Base-by-base conservation (phyloP, 2,797 vertebrate species). In the Glossophaga mutica region DNA sequence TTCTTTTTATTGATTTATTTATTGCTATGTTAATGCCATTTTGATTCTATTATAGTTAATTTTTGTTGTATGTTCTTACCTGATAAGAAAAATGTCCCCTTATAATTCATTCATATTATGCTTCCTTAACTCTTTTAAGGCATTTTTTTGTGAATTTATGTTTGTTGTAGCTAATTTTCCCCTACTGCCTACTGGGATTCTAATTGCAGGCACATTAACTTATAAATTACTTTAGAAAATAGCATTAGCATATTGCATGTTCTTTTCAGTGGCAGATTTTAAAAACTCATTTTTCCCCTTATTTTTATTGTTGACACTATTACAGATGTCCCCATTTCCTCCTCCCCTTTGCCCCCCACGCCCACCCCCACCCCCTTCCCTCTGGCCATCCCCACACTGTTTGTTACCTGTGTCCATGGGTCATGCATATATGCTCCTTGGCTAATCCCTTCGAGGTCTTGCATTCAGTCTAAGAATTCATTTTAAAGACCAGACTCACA, bases 101-200 rank as follows among this genome's bases (percentile, higher is more conserved):
- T 90, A 85, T 8, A 74, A n/a, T 70, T 95, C 68, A 62, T 82
- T 93, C 39, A 18, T 37, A 48, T 50, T 76, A 46, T 84, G 42
- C 16, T 81, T 67, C 79, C 71, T 71, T 50, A 29, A 32, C 86
- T 52, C 77, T 74, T 73, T 94, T 81, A 87, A 96, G 37, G 26
- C 26, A 29, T 24, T 90, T 52, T 93, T 42, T 93, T 94, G 71
- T 89, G 11, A 92, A 67, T 42, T 93, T 82, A 78, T 19, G 68
- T 71, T 96, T 37, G 67, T 85, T 81, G 19, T 85, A 77, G 34
- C 73, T 94, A 91, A 90, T 81, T 96, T 87, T 50, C 32, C 34
- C 32, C 34, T 87, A 78, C 44, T 77, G 59, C 67, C 82, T 88
- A 6, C 77, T 74, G 82, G 34, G 48, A 95, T 92, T 88, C 73